phyloP scores from a whole-genome alignment of 2,888 invertebrate genomes.

The Eupithecia abbreviata region DNA sequence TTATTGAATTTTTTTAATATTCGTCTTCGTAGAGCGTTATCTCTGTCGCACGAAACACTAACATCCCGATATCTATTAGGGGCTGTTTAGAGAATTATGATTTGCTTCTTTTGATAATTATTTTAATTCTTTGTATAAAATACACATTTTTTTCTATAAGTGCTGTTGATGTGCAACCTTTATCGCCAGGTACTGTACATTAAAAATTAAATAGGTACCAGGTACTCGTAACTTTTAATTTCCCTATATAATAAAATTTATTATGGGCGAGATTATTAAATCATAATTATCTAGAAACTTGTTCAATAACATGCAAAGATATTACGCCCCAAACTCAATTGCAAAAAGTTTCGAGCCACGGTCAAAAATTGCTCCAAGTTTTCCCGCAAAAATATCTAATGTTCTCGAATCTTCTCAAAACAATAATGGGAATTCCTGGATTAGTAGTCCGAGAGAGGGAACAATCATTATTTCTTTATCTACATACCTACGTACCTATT shows the following conservation, averaged over 20 bases:
- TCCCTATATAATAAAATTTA: conserved; percentile 22
- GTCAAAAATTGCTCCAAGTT: conserved; percentile 36
- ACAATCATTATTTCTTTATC: neutral
- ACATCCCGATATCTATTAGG: no score
- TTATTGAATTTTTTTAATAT: no score
- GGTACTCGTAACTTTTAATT: conserved; percentile 8
- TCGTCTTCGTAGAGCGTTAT: no score
- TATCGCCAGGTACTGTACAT: neutral
- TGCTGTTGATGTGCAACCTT: no score
- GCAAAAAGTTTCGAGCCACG: conserved; percentile 26
- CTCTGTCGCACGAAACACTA: no score
- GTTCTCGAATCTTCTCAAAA: conserved; percentile 41
- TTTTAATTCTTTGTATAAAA: no score
- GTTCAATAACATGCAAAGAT: conserved; percentile 33
- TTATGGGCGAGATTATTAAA: conserved; percentile 30
- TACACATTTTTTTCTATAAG: no score
- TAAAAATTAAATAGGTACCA: neutral
- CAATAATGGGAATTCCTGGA: conserved; percentile 41
- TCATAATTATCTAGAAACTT: conserved; percentile 33
- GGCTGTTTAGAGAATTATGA: no score
- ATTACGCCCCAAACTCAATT: conserved; percentile 31
- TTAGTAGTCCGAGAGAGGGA: conserved; percentile 1
- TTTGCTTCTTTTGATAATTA: no score
- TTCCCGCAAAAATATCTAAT: conserved; percentile 34
- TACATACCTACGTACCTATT: neutral